Evolutionary conservation across 2,888 invertebrate species (phyloP).

Genomic region (Ectemnius continuus): DNA sequence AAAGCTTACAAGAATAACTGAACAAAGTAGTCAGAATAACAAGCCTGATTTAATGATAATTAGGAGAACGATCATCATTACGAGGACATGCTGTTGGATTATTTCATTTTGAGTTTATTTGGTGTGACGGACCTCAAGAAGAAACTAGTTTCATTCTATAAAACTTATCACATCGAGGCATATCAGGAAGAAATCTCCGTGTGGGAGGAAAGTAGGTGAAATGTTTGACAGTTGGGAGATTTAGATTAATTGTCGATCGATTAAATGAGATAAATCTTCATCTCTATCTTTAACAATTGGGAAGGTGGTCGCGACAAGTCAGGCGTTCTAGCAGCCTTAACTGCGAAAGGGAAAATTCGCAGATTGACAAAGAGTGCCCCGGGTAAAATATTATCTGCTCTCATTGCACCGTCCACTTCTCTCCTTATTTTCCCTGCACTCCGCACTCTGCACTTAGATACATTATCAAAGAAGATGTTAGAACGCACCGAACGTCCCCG

Average conservation of each 20-base stretch:
- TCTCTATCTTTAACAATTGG: too few species aligned
- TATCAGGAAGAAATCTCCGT: slow-evolving; percentile 87
- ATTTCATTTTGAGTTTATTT: slow-evolving; percentile 80
- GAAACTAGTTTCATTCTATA: slow-evolving; percentile 83
- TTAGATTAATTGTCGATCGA: slow-evolving; percentile 26
- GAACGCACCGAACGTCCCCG: too few species aligned
- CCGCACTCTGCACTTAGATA: too few species aligned
- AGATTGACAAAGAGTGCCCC: slow-evolving; percentile 71
- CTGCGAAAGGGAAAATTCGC: slow-evolving; percentile 65
- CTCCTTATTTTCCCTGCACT: too few species aligned
- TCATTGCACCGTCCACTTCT: too few species aligned
- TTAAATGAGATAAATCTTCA: slow-evolving; percentile 52
- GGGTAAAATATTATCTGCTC: slow-evolving; percentile 62
- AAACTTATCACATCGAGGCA: slow-evolving; percentile 85
- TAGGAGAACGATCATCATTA: slow-evolving; percentile 79
- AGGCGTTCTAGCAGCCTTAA: slow-evolving; percentile 63
- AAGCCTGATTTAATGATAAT: slow-evolving; percentile 5
- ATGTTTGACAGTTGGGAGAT: not conserved
- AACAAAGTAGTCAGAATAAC: slow-evolving; percentile 12
- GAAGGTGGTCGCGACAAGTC: slow-evolving; percentile 51
- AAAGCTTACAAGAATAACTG: not conserved
- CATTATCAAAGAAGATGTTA: too few species aligned
- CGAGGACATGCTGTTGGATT: slow-evolving; percentile 79
- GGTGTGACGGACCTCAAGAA: slow-evolving; percentile 79
- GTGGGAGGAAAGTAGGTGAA: slow-evolving; percentile 84